Base-by-base conservation (phyloP, 2,113 vertebrate genomes). In the Oncorhynchus masou region DNA sequence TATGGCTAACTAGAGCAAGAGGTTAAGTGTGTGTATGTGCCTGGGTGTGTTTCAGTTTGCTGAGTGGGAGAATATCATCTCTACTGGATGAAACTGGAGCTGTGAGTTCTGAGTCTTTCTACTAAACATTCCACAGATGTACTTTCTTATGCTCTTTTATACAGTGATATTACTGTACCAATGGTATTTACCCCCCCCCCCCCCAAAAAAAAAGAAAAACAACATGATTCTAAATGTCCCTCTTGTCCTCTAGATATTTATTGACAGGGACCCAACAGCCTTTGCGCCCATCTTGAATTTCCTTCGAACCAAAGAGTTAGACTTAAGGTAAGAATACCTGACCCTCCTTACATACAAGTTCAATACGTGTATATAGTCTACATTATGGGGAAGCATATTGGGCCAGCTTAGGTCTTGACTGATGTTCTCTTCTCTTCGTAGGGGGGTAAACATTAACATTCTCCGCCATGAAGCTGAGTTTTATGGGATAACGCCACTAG, bases 251-350 rank as follows among this genome's bases (percentile, higher is more conserved):
- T 87, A 99, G 97, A 99, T 99, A 94, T 99, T 99, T 95, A 99
- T 99, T 89, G 98, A 99, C 89, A 92, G 98, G 90, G 98, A 99
- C 88, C 98, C 98, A 3, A 95, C 96, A 87, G 97, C 97, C 45
- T 99, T 99, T 94, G 96, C 96, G 86, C 97, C 98, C 73, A 99
- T 99, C 92, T 90, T 99, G 89, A 99, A 99, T 93, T 99, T 99
- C 88, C 98, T 99, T 87, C 93, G 98, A 86, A 99, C 98, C 78
- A 99, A 99, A 90, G 98, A 99, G 82, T 89, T 99, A 85, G 98
- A 99, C 76, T 89, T 99, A 83, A 87, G 97, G 98, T 99, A 93
- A 93, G 91, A 16, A 60, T 5, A 67, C 25, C 65, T 67, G 25
- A 64, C 51, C 20, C 22, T 16, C 22, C 24, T 9, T 27, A 67